Evolutionary conservation across 1,140 invertebrate species (phyloP), one percentile per base, ranked within the genome.

Genomic region (Antheraea pernyi): DNA sequence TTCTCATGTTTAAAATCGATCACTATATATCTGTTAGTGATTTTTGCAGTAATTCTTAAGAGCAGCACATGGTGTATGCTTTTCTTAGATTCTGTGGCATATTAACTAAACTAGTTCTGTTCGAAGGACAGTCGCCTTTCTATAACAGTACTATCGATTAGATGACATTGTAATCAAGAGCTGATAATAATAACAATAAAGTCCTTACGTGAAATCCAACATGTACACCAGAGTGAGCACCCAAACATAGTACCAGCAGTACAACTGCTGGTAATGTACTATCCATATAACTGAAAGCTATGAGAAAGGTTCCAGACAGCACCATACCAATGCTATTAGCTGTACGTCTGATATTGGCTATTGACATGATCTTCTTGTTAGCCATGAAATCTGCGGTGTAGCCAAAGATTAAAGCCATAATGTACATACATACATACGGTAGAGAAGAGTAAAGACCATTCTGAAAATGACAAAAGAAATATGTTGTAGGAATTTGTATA

Each of bases 401-500:
- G 0, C 91, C 88, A 37, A 91, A 91, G 0, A 84, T 16, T 7
- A 93, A 63, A n/a, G 82, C 81, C 58, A 85, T 76, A 3, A 92
- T 58, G 76, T 89, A 93, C 86, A 92, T 89, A 0, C 83, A 83
- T 18, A 93, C 76, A 74, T 96, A 96, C 0, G 95, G 95, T 22
- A 95, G 74, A 2, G 95, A 93, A 4, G 95, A 94, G 53, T 94
- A 84, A 61, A 95, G 82, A 9, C 95, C 94, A 76, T 95, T 94
- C 94, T 95, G 83, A 59, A 85, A 80, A 73, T 22, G 73, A 66
- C 30, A 69, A 61, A 61, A 72, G 18, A 37, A 13, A 53, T 16
- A 9, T 9, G 11, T 42, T 42, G 39, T 42, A 42, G 39, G 39
- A 8, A 7, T 42, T 42, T 42, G 39, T 42, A 42, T 42, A 42